Conservation (phyloP, 2,888 invertebrate genomes). For the Lasioglossum lativentre region DNA sequence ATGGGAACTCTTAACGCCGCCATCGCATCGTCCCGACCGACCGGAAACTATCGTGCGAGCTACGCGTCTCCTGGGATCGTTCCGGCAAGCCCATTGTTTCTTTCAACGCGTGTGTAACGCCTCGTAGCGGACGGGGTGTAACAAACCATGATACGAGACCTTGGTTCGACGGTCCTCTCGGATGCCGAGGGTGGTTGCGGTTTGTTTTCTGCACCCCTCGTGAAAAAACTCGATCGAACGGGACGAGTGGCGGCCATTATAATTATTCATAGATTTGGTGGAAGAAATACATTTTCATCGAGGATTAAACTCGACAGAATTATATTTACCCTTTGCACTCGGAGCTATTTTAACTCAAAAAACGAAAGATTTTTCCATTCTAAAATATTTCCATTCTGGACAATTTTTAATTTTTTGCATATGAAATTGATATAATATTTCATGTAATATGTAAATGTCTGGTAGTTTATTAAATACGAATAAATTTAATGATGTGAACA, state of each 20-base stretch:
- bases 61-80: conserved; percentile 14
- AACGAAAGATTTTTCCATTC: too few relatives aligned
- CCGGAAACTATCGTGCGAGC: conserved; percentile 16
- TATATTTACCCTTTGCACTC: too few relatives aligned
- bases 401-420: too few relatives aligned
- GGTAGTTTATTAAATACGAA: too few relatives aligned
- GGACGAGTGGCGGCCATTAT: neutral
- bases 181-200: neutral
- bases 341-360: too few relatives aligned
- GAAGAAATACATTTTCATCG: too few relatives aligned
- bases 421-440: too few relatives aligned
- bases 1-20: conserved; percentile 16
- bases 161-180: neutral
- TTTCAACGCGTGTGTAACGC: conserved; percentile 14
- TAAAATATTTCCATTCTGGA: too few relatives aligned
- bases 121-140: conserved; percentile 38
- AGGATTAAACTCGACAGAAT: neutral
- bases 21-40: neutral
- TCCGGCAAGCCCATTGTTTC: conserved; percentile 14
- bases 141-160: conserved; percentile 35
- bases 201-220: neutral
- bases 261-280: too few relatives aligned
- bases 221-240: neutral
- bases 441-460: too few relatives aligned
- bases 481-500: too few relatives aligned